These are phyloP conservation scores for Numida meleagris DNA, from an alignment of 2,113 vertebrate genomes.

Conservation along the genomic window DNA sequence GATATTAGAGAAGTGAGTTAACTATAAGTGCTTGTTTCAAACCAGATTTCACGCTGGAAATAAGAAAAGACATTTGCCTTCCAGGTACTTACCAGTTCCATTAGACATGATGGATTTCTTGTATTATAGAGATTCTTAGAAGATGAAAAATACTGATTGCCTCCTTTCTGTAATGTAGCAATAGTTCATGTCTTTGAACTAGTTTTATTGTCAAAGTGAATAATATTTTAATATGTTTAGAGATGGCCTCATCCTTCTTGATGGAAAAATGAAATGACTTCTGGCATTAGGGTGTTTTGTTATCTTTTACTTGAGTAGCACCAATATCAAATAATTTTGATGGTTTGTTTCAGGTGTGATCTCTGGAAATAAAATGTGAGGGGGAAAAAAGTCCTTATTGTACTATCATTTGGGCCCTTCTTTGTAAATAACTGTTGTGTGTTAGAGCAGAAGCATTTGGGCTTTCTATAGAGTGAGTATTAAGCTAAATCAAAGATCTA, in stretches of 20 bases:
- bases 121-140: conserved; percentile 75
- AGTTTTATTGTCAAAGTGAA: conserved; percentile 81
- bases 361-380: conserved; percentile 39
- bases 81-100: conserved; percentile 78
- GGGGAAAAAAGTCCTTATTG: background rate
- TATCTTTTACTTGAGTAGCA: conserved; percentile 69
- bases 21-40: conserved; percentile 66
- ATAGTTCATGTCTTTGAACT: conserved; percentile 79
- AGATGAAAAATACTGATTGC: conserved; percentile 78
- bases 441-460: background rate
- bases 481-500: background rate
- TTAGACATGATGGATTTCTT: conserved; percentile 77
- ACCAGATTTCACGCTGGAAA: conserved; percentile 64
- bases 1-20: conserved; percentile 49
- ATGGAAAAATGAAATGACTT: conserved; percentile 76
- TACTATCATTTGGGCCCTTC: background rate
- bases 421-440: background rate
- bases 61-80: conserved; percentile 74
- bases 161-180: conserved; percentile 73
- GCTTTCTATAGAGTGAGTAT: background rate
- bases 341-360: conserved; percentile 41
- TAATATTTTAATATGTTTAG: conserved; percentile 84
- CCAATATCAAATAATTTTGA: conserved; percentile 61
- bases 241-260: conserved; percentile 67
- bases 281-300: conserved; percentile 72